Evolutionary conservation across 2,113 vertebrate species (phyloP).

Genomic region (Anarhynchus alexandrinus): DNA sequence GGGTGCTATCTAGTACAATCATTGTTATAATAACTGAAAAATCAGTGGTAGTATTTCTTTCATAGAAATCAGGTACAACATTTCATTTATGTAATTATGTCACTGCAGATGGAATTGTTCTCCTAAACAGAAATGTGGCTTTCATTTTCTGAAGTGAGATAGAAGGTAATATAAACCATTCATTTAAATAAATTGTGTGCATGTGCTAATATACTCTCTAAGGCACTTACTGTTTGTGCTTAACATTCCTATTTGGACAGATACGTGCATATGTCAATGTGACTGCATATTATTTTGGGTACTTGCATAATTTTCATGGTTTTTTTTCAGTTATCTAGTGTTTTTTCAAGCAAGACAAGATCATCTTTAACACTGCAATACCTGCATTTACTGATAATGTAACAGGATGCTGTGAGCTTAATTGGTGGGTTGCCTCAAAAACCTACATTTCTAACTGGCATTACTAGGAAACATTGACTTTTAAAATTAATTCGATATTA

Average conservation of each 20-base stretch:
- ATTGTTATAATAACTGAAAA: neutral
- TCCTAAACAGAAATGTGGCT: neutral
- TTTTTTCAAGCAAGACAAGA: neutral
- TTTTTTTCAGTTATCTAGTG: neutral
- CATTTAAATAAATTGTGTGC: neutral
- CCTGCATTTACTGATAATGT: neutral
- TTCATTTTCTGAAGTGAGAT: neutral
- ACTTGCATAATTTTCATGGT: neutral
- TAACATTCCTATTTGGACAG: neutral
- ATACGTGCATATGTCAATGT: neutral
- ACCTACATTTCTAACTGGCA: neutral
- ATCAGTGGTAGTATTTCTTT: neutral
- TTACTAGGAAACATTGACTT: neutral
- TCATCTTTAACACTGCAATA: neutral
- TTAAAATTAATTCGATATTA: neutral
- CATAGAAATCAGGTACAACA: neutral
- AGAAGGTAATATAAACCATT: neutral
- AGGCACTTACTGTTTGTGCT: neutral
- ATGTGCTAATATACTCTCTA: neutral
- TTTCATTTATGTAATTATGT: neutral
- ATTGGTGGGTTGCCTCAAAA: neutral
- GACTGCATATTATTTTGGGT: neutral
- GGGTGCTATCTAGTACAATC: neutral
- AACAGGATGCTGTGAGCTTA: neutral
- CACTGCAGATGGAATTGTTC: neutral